phyloP scores from a whole-genome alignment of 2,888 invertebrate genomes.

The Alviniconcha strummeri region DNA sequence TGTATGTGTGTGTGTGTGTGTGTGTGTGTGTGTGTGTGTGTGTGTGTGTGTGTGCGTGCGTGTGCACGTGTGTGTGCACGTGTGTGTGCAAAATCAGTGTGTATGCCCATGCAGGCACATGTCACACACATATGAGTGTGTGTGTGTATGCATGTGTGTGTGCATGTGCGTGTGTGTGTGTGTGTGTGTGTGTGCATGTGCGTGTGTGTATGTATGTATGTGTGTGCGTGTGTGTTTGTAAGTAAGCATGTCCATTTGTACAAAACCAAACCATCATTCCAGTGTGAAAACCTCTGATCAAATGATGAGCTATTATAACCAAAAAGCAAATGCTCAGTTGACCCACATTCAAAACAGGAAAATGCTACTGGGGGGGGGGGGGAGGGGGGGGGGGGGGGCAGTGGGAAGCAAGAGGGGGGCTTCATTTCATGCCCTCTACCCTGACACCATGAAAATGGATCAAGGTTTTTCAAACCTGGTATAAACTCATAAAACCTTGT shows the following conservation, averaged over 20 bases:
- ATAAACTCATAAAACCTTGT: no score
- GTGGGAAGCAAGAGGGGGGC: no score
- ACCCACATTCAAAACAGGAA: no score
- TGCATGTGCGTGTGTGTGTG: constrained; percentile 18
- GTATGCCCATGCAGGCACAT: background rate
- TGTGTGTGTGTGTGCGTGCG: background rate
- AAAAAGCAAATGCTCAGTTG: no score
- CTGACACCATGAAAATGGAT: no score
- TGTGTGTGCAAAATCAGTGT: background rate
- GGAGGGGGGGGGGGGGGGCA: no score
- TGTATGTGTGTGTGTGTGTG: constrained; percentile 3
- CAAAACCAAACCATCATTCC: no score
- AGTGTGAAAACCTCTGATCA: no score
- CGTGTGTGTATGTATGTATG: constrained; percentile 28
- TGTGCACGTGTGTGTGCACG: background rate
- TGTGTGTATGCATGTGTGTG: constrained; percentile 11
- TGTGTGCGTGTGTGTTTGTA: constrained; percentile 10
- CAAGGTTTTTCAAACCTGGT: no score
- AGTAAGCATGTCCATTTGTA: background rate
- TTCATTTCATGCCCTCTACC: no score
- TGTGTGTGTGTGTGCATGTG: constrained; percentile 25
- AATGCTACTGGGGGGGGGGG: no score
- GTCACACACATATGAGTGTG: background rate
- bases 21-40: constrained; percentile 4
- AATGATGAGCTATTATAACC: no score